A percentile compares a stretch with the other conserved stretches of the same genome.
phyloP scores from a whole-genome alignment of 2,113 vertebrate genomes.

The Monopterus albus region DNA sequence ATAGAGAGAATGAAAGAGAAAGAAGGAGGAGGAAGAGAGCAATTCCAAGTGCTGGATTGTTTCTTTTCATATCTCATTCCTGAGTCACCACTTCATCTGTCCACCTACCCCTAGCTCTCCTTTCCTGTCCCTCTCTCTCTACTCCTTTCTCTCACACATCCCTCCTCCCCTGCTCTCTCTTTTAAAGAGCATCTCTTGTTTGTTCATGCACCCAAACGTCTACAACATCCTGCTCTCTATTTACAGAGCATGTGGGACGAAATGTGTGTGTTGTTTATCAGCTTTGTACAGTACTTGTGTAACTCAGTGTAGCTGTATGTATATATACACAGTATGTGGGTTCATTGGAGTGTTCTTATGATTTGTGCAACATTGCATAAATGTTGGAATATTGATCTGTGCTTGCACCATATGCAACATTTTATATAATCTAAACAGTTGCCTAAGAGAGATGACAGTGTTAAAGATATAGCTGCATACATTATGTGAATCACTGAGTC shows the following conservation, averaged over 20 bases:
- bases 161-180: conserved; percentile 31
- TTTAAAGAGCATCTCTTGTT: conserved; percentile 70
- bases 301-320: conserved; percentile 28
- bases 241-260: conserved; percentile 79
- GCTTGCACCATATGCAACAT: neutral
- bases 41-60: conserved; percentile 66
- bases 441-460: neutral
- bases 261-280: conserved; percentile 53
- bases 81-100: conserved; percentile 78
- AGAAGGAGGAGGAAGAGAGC: conserved; percentile 44
- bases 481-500: conserved; percentile 50
- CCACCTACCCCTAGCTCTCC: conserved; percentile 63
- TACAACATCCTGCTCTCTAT: conserved; percentile 78
- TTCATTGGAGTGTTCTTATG: conserved; percentile 22
- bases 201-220: conserved; percentile 72
- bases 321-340: conserved; percentile 31
- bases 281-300: conserved; percentile 60
- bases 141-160: conserved; percentile 13
- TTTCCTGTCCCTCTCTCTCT: conserved; percentile 30
- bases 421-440: conserved; percentile 12
- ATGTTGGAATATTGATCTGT: conserved; percentile 29
- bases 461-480: conserved; percentile 20
- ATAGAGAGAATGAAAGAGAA: conserved; percentile 26
- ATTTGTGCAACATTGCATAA: conserved; percentile 3
- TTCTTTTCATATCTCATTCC: conserved; percentile 70